Base-by-base conservation (phyloP, 2,888 invertebrate species). In the Pristionchus mayeri region DNA sequence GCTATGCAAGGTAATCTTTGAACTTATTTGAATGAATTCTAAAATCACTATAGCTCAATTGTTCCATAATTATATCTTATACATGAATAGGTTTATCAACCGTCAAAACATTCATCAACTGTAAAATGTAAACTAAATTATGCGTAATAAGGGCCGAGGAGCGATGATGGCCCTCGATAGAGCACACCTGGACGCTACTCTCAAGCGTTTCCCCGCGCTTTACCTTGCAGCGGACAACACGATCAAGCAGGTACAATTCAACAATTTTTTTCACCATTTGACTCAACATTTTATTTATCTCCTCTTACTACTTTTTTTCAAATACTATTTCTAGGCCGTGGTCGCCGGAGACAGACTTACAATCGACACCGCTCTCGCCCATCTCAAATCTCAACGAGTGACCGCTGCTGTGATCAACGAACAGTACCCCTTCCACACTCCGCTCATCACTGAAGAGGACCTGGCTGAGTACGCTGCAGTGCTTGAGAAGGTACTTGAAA, bases 391-490 rank as follows among this genome's bases (percentile, higher is more conserved):
- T 0, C 18, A 34, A 27, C 21, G 50, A 30, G 52, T 54, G 21
- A 52, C 85, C 18, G 86, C 87, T n/a, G 90, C 87, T 34, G 86
- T 87, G 37, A 87, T 91, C n/a, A 90, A 89, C 76, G 85, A 86
- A n/a, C 82, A 85, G 44, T 91, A 89, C 79, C 90, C 90, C 21
- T 91, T 91, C 85, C 91, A 91, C 85, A 89, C 89, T 34, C 83
- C 85, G 27, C 84, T 90, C 16, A 88, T 90, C 76, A 78, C 83
- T 75, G 87, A 88, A 44, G 80, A 88, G 34, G 88, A 90, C 82
- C 82, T 90, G 2, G 40, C 81, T 37, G 86, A 80, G 11, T 76
- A 90, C 54, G 85, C 86, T 9, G 30, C 63, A 84, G 85, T 88
- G 18, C 40, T n/a, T n/a, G n/a, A n/a, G n/a, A n/a, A 16, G 24